Evolutionary conservation across 2,113 vertebrate species (phyloP).

Genomic region (Triplophysa siluroides): DNA sequence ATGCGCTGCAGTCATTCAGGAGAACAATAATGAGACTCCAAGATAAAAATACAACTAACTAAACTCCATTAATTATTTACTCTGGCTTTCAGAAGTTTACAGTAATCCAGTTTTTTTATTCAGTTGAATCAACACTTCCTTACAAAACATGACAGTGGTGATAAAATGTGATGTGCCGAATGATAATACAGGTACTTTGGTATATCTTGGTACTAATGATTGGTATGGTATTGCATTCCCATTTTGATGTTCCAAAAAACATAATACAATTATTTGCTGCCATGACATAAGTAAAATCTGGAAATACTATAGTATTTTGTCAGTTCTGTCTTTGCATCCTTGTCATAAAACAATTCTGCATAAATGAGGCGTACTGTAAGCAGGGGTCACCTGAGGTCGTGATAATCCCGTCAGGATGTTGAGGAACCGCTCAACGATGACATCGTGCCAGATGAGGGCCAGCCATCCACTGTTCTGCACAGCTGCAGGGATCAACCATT

Average conservation of each 20-base stretch:
- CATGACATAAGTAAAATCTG: not conserved
- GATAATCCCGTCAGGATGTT: conserved; percentile 52
- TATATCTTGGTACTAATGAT: too few relatives aligned
- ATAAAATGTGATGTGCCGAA: too few relatives aligned
- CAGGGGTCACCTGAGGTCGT: conserved; percentile 52
- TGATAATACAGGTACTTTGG: too few relatives aligned
- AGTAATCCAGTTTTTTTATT: not conserved
- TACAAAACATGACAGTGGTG: too few relatives aligned
- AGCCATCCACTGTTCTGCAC: conserved; percentile 35
- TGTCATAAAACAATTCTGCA: not conserved
- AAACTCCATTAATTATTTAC: not conserved
- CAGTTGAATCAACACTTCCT: not conserved
- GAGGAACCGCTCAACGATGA: conserved; percentile 46
- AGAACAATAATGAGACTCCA: not conserved
- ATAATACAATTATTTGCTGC: too few relatives aligned
- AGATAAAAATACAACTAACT: not conserved
- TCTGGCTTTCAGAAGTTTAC: not conserved
- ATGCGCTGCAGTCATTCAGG: conserved; percentile 63
- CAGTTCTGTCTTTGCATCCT: too few relatives aligned
- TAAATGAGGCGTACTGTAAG: not conserved
- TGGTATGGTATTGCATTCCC: too few relatives aligned
- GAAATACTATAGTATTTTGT: not conserved
- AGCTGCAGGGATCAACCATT: conserved; percentile 53
- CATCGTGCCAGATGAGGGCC: conserved; percentile 54
- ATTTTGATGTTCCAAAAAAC: too few relatives aligned